Conservation (phyloP, 2,113 vertebrate species). For the Silurus glanis region DNA sequence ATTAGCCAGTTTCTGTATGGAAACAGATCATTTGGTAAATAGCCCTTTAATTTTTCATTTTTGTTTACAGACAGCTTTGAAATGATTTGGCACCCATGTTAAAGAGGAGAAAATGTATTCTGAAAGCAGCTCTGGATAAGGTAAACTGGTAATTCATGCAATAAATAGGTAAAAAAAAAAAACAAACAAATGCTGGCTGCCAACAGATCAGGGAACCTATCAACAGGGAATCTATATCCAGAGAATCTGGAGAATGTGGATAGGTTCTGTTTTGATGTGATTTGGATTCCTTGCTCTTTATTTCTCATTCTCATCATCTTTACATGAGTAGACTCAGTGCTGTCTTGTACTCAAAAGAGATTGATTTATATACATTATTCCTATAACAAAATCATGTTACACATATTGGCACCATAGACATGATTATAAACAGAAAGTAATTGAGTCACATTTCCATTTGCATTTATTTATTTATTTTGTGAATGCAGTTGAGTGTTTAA, state of each 20-base stretch:
- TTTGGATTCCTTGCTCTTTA: too few relatives aligned
- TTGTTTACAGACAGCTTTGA: neutral
- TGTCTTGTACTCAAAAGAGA: too few relatives aligned
- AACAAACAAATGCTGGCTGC: too few relatives aligned
- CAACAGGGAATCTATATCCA: too few relatives aligned
- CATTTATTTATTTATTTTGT: neutral
- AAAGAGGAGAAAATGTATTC: neutral
- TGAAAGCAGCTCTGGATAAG: neutral
- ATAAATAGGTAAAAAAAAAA: neutral
- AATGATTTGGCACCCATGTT: neutral
- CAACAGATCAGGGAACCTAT: too few relatives aligned
- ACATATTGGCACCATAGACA: too few relatives aligned
- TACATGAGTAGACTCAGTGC: too few relatives aligned
- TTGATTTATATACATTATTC: too few relatives aligned
- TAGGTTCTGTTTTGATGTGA: too few relatives aligned
- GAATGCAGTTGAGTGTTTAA: neutral
- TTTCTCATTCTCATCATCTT: too few relatives aligned
- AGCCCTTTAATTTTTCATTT: neutral
- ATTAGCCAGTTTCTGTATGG: neutral
- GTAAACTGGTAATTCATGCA: neutral
- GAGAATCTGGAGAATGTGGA: too few relatives aligned
- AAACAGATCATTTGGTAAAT: constrained; percentile 30
- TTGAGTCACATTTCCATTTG: neutral
- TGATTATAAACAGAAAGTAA: neutral
- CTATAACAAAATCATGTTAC: too few relatives aligned